Evolutionary conservation across 92 coral and sea anemone genomes (phyloP).

Genomic region (Epizoanthus rinbou): DNA sequence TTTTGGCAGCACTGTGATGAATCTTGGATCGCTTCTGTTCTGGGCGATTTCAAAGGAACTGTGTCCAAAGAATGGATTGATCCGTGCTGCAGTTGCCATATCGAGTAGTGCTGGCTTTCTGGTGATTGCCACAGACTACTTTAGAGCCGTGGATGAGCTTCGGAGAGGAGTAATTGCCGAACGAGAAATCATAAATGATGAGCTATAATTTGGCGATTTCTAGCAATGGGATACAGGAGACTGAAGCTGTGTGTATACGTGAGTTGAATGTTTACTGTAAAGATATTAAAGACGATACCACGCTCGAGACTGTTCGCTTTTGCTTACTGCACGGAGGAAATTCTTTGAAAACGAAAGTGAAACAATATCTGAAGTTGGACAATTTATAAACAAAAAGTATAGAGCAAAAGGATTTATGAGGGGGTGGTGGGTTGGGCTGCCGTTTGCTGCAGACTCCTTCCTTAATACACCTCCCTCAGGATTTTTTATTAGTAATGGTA

Average conservation of each 20-base stretch:
- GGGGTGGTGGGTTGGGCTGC: too few species aligned
- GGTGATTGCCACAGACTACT: conserved; percentile 77
- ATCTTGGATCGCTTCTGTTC: conserved; percentile 86
- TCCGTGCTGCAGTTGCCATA: conserved; percentile 76
- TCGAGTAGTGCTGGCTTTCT: conserved; percentile 74
- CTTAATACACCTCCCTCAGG: too few species aligned
- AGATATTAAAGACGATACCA: background rate
- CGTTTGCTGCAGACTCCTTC: too few species aligned
- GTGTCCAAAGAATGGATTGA: conserved; percentile 68
- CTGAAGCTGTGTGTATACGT: background rate
- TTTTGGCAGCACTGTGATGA: conserved; percentile 86
- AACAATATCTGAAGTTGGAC: too few species aligned
- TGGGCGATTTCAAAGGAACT: conserved; percentile 96
- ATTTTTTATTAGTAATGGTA: too few species aligned
- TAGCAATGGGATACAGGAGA: conserved; percentile 33
- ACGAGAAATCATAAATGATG: conserved; percentile 51
- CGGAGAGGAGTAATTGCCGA: conserved; percentile 69
- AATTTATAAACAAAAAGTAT: too few species aligned
- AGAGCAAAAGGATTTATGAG: too few species aligned
- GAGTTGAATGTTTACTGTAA: background rate
- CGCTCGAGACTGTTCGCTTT: too few species aligned
- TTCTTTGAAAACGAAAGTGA: background rate
- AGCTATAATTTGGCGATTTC: conserved; percentile 19
- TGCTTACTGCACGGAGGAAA: too few species aligned
- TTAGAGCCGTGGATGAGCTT: conserved; percentile 65